A percentile compares a stretch with the other conserved stretches of the same genome.
Evolutionary conservation across 2,888 invertebrate genomes (phyloP).

Genomic region (Argyresthia albistria): DNA sequence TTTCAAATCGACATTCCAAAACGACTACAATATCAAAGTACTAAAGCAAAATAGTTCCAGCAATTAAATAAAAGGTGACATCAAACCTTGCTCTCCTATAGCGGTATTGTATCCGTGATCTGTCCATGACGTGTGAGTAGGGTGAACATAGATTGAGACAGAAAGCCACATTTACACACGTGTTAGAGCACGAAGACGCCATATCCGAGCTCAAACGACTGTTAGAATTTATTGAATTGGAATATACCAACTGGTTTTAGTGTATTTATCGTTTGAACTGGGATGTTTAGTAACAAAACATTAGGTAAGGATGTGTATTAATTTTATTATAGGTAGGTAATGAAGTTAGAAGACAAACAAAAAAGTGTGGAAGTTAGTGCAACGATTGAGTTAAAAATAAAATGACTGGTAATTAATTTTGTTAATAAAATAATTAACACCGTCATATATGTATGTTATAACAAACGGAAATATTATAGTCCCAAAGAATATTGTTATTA

Average conservation of each 20-base stretch:
- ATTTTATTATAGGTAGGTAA: background rate
- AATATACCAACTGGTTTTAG: background rate
- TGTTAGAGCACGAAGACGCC: constrained; percentile 61
- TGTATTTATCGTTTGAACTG: background rate
- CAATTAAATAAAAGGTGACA: constrained; percentile 22
- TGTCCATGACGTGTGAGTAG: constrained; percentile 46
- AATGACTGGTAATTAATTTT: background rate
- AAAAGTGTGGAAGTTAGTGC: too few relatives aligned
- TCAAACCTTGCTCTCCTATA: constrained; percentile 69
- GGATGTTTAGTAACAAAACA: background rate
- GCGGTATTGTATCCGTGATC: constrained; percentile 63
- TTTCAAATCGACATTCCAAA: too few relatives aligned
- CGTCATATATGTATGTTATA: too few relatives aligned
- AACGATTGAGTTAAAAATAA: background rate
- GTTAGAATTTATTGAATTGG: background rate
- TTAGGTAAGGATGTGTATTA: background rate
- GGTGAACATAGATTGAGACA: constrained; percentile 49
- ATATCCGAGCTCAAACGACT: constrained; percentile 12
- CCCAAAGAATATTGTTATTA: too few relatives aligned
- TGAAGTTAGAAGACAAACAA: background rate
- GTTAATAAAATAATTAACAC: background rate
- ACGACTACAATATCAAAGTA: background rate
- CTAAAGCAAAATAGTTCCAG: background rate
- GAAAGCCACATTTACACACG: constrained; percentile 65
- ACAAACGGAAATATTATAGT: too few relatives aligned